Evolutionary conservation across 2,888 invertebrate species (phyloP).

Genomic region (Diploptera punctata): DNA sequence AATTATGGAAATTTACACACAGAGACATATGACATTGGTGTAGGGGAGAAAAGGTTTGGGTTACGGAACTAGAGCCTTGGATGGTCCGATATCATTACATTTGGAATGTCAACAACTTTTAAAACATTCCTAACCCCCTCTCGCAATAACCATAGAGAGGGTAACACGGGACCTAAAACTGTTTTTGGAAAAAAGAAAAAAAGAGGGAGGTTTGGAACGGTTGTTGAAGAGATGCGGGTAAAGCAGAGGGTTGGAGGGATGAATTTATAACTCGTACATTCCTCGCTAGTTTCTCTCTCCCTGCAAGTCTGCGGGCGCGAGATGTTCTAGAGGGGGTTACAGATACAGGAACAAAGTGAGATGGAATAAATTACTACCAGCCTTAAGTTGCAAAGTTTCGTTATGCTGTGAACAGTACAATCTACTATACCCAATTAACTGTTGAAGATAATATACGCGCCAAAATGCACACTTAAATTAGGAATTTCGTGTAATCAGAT

Average conservation of each 20-base stretch:
- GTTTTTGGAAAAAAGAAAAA: too few species aligned
- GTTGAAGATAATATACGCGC: slow-evolving; percentile 3
- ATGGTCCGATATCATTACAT: background rate
- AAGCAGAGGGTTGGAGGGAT: background rate
- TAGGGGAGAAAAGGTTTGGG: background rate
- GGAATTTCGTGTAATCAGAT: background rate
- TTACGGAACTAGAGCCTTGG: background rate
- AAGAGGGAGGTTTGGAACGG: too few species aligned
- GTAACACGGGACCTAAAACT: too few species aligned
- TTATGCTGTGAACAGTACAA: background rate
- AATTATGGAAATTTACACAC: background rate
- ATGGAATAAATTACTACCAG: background rate
- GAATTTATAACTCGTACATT: background rate
- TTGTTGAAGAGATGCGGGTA: background rate
- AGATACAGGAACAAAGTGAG: background rate
- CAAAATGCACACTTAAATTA: background rate
- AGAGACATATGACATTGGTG: background rate
- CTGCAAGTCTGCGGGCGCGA: slow-evolving; percentile 2
- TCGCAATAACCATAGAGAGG: background rate
- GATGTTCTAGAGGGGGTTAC: background rate
- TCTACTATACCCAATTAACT: background rate
- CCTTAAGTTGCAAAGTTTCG: background rate
- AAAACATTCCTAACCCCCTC: background rate
- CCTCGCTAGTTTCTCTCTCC: background rate
- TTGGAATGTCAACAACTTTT: slow-evolving; percentile 10